Evolutionary conservation across 2,113 vertebrate genomes (phyloP).

Genomic region (Pterocles orientalis): DNA sequence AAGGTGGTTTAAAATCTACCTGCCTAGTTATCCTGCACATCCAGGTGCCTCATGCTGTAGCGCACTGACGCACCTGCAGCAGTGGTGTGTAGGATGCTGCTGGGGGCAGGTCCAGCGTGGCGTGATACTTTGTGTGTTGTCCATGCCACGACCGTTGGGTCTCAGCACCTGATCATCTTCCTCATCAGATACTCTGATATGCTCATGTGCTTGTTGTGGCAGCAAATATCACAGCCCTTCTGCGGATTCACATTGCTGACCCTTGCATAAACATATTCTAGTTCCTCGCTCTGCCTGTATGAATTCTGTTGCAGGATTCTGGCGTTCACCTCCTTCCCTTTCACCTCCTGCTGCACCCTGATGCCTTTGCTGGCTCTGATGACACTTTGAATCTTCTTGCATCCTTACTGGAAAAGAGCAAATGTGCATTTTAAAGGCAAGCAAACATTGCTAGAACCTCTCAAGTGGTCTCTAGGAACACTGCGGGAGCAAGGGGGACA

Average conservation of each 20-base stretch:
- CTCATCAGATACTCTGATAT: not conserved
- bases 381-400: not conserved
- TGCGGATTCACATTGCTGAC: not conserved
- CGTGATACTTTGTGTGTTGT: not conserved
- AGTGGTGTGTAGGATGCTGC: not conserved
- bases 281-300: not conserved
- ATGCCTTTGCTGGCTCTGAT: not conserved
- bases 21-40: not conserved
- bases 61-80: not conserved
- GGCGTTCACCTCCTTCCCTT: not conserved
- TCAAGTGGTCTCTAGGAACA: not conserved
- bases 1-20: not conserved
- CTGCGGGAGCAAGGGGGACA: accelerated
- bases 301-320: not conserved
- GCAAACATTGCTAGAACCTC: not conserved
- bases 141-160: not conserved
- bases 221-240: not conserved
- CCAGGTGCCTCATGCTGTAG: not conserved
- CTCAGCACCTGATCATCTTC: not conserved
- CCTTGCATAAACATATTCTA: not conserved
- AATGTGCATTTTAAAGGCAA: not conserved
- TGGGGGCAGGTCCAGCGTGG: not conserved
- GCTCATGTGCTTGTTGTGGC: not conserved
- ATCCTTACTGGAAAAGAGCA: not conserved
- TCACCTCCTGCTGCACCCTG: not conserved